phyloP scores from a whole-genome alignment of 2,797 vertebrate genomes.

The Meriones psammophilus region DNA sequence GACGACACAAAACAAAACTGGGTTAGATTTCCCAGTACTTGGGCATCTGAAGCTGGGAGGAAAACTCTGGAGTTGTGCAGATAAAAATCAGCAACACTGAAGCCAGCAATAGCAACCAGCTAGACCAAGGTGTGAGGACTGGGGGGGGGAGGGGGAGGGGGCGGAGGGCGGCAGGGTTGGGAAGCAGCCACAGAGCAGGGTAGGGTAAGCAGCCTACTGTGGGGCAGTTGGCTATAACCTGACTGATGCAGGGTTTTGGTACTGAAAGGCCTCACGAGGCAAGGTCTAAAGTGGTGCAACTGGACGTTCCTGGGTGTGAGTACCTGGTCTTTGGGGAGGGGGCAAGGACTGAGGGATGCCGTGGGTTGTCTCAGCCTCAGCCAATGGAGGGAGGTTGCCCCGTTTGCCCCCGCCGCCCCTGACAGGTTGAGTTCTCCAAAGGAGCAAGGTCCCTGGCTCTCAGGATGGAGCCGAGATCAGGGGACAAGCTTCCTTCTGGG shows the following conservation, averaged over 20 bases:
- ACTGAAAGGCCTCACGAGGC: neutral
- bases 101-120: neutral
- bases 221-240: neutral
- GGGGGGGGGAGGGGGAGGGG: neutral
- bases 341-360: neutral
- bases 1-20: conserved; percentile 55
- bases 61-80: conserved; percentile 31
- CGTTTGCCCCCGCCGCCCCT: neutral
- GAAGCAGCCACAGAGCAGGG: neutral
- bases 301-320: neutral
- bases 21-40: conserved; percentile 30
- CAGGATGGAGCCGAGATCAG: neutral
- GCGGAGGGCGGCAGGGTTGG: neutral
- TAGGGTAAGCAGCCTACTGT: neutral
- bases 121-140: neutral
- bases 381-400: neutral
- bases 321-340: neutral
- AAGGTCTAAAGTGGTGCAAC: neutral
- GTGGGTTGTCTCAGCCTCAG: neutral
- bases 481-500: neutral
- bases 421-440: neutral
- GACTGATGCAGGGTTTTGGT: neutral
- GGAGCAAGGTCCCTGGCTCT: neutral
- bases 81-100: conserved; percentile 20
- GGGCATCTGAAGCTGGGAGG: neutral